Evolutionary conservation across 2,113 vertebrate species (phyloP).

Genomic region (Daphoenositta chrysoptera): DNA sequence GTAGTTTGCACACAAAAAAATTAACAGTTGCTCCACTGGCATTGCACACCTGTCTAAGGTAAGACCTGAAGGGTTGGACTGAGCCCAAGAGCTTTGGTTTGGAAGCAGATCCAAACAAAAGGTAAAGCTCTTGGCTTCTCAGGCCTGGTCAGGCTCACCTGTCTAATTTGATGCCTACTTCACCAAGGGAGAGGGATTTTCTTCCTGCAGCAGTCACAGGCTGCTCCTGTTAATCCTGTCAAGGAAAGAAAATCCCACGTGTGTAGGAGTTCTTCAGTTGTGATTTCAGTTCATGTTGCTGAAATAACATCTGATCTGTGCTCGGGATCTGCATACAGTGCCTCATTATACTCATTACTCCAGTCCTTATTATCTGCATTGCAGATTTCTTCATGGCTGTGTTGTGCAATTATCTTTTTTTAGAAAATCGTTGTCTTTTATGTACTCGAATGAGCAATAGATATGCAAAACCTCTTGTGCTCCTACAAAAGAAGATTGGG

Average conservation of each 20-base stretch:
- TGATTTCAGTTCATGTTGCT: neutral
- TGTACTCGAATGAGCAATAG: constrained; percentile 61
- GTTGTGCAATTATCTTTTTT: constrained; percentile 72
- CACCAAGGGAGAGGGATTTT: neutral
- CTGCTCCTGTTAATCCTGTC: neutral
- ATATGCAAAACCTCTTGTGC: constrained; percentile 46
- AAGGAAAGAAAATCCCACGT: neutral
- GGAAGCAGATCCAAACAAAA: neutral
- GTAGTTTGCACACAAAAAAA: neutral
- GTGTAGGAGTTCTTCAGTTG: neutral
- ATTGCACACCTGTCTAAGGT: neutral
- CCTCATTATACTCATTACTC: constrained; percentile 70
- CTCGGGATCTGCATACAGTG: constrained; percentile 45
- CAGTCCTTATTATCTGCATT: constrained; percentile 69
- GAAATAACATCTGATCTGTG: constrained; percentile 48
- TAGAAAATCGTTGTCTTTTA: constrained; percentile 66
- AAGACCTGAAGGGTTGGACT: neutral
- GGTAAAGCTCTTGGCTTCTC: neutral
- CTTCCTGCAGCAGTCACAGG: neutral
- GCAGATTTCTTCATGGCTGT: constrained; percentile 67
- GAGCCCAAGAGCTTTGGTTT: neutral
- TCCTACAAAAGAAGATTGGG: constrained; percentile 10
- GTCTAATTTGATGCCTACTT: neutral
- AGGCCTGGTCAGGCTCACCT: neutral
- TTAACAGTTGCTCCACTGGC: neutral